Percentiles rank a stretch among this genome's conserved stretches.
phyloP scores from a whole-genome alignment of 2,113 vertebrate species.

The Periophthalmus modestus region DNA sequence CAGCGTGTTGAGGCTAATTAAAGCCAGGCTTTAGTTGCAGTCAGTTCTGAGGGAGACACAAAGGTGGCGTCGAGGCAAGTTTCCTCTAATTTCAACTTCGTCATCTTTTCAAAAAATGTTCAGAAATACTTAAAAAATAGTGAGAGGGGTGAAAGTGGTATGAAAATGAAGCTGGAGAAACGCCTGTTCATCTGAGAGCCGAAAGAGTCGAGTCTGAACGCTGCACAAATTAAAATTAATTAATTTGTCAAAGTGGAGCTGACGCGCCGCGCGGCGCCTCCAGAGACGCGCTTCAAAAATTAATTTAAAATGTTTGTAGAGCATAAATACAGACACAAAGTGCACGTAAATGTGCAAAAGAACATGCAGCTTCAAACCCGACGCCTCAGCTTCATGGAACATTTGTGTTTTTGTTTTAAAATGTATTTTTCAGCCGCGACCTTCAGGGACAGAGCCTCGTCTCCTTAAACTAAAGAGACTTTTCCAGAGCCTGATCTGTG shows the following conservation, averaged over 20 bases:
- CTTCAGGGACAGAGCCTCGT: conserved; percentile 10
- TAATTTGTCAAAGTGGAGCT: conserved; percentile 41
- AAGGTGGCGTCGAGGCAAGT: conserved; percentile 88
- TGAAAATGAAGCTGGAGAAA: conserved; percentile 54
- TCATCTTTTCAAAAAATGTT: conserved; percentile 99
- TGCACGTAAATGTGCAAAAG: conserved; percentile 75
- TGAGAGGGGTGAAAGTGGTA: conserved; percentile 10
- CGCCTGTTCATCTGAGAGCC: conserved; percentile 49
- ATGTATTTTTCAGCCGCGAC: conserved; percentile 23
- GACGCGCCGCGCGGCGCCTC: conserved; percentile 67
- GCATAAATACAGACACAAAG: conserved; percentile 44
- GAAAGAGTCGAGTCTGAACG: conserved; percentile 22
- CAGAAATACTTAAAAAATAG: conserved; percentile 91
- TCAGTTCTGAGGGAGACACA: conserved; percentile 83
- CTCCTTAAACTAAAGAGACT: conserved; percentile 34
- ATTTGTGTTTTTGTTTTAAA: not conserved
- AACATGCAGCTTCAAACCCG: conserved; percentile 42
- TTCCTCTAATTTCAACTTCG: conserved; percentile 88
- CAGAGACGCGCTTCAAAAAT: conserved; percentile 79
- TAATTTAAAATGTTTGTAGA: conserved; percentile 81
- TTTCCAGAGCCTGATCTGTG: conserved; percentile 17
- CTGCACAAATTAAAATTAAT: conserved; percentile 38
- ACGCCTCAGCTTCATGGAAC: conserved; percentile 10
- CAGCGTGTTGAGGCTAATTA: not conserved
- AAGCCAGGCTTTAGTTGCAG: conserved; percentile 45